phyloP scores from a whole-genome alignment of 2,888 invertebrate genomes.

The Netelia fuscicornis region DNA sequence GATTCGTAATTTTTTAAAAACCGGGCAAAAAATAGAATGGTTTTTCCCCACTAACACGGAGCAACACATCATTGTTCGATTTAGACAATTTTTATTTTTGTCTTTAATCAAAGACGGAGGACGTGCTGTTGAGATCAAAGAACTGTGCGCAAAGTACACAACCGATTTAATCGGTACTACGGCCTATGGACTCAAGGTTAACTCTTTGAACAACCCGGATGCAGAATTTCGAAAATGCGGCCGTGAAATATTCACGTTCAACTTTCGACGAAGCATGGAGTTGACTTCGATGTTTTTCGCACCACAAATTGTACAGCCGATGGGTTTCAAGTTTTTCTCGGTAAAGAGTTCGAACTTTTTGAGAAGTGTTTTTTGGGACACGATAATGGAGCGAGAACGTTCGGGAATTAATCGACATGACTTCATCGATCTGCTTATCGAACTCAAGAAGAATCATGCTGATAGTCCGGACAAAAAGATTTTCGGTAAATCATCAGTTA shows the following conservation, averaged over 20 bases:
- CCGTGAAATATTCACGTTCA: slow-evolving; percentile 82
- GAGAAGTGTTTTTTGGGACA: slow-evolving; percentile 83
- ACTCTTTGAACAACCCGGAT: slow-evolving; percentile 84
- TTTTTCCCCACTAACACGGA: too few relatives aligned
- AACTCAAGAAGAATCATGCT: slow-evolving; percentile 79
- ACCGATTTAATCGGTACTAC: slow-evolving; percentile 85
- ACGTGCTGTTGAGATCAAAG: slow-evolving; percentile 77
- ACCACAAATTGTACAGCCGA: slow-evolving; percentile 81
- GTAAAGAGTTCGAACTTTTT: slow-evolving; percentile 81
- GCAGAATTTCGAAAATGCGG: slow-evolving; percentile 84
- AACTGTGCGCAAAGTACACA: slow-evolving; percentile 78
- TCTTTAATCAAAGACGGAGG: slow-evolving; percentile 67
- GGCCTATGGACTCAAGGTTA: slow-evolving; percentile 85
- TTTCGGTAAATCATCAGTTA: slow-evolving; percentile 57
- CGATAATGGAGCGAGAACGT: slow-evolving; percentile 83
- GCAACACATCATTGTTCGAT: too few relatives aligned
- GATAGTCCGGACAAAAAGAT: slow-evolving; percentile 56
- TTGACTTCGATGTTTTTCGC: slow-evolving; percentile 84
- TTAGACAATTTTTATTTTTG: not conserved
- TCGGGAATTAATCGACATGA: slow-evolving; percentile 83
- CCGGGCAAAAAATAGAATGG: too few relatives aligned
- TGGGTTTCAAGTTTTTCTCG: slow-evolving; percentile 83
- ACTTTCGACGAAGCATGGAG: slow-evolving; percentile 80
- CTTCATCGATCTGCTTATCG: slow-evolving; percentile 85
- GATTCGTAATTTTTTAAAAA: too few relatives aligned